Evolutionary conservation across 2,113 vertebrate species (phyloP).

Genomic region (Ondatra zibethicus): DNA sequence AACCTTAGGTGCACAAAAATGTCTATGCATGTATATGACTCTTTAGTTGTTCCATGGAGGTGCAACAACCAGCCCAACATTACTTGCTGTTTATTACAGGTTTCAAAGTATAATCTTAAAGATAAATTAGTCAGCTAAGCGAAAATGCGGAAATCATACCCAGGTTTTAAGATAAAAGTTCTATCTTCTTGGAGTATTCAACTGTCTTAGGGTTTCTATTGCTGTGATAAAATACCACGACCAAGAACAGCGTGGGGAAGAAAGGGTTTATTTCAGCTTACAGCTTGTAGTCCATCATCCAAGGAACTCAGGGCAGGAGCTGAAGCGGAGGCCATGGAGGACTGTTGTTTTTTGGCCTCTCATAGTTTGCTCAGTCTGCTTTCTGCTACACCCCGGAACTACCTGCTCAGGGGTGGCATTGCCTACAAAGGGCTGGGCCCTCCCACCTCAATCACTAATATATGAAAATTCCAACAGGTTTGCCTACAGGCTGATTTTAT

Average conservation of each 20-base stretch:
- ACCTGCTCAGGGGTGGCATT: not conserved
- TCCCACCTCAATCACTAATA: not conserved
- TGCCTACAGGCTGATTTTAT: not conserved
- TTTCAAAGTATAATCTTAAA: conserved; percentile 35
- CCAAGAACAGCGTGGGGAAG: not conserved
- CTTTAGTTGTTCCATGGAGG: not conserved
- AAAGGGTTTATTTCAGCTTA: not conserved
- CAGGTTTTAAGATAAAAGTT: not conserved
- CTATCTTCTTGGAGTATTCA: not conserved
- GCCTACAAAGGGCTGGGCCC: not conserved
- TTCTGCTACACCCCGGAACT: not conserved
- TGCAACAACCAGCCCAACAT: not conserved
- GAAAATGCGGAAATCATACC: not conserved
- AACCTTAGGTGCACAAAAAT: not conserved
- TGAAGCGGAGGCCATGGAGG: not conserved
- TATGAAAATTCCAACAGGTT: not conserved
- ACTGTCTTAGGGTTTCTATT: not conserved
- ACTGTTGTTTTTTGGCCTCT: not conserved
- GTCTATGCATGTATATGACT: not conserved
- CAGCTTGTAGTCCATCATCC: not conserved
- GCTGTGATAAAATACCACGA: not conserved
- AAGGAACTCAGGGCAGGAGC: not conserved
- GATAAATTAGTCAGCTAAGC: conserved; percentile 2
- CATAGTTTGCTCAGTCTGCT: not conserved
- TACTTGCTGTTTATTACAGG: not conserved